phyloP scores from a whole-genome alignment of 2,888 invertebrate genomes.

The Philereme transversata region DNA sequence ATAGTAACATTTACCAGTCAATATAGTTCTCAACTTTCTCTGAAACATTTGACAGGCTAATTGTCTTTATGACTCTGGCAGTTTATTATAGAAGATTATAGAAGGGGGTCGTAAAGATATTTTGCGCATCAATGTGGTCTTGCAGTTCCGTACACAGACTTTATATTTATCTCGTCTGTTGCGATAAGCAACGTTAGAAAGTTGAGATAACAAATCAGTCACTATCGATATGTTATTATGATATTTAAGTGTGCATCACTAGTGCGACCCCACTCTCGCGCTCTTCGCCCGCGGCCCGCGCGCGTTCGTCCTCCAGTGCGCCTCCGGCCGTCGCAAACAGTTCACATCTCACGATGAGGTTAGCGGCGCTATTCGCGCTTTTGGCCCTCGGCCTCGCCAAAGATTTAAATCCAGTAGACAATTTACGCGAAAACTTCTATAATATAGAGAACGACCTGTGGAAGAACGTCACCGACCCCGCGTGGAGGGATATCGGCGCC shows the following conservation, averaged over 20 bases:
- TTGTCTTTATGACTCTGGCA: too few relatives aligned
- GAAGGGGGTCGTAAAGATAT: too few relatives aligned
- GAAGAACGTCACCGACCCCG: slow-evolving; percentile 70
- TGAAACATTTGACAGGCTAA: too few relatives aligned
- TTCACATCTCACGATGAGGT: slow-evolving; percentile 59
- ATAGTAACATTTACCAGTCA: too few relatives aligned
- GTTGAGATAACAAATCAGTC: background rate
- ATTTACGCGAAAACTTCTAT: slow-evolving; percentile 84
- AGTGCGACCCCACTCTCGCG: slow-evolving; percentile 57
- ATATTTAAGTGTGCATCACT: slow-evolving; percentile 49
- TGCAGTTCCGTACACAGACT: too few relatives aligned
- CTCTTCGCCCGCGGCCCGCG: slow-evolving; percentile 55
- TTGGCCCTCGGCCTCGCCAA: slow-evolving; percentile 53
- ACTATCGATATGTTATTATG: slow-evolving; percentile 34
- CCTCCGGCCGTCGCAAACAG: slow-evolving; percentile 56
- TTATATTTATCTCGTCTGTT: too few relatives aligned
- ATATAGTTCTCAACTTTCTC: too few relatives aligned
- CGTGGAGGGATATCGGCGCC: slow-evolving; percentile 62
- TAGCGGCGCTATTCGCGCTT: slow-evolving; percentile 65
- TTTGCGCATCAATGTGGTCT: too few relatives aligned
- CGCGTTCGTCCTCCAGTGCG: slow-evolving; percentile 49
- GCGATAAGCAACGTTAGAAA: too few relatives aligned
- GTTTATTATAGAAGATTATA: too few relatives aligned
- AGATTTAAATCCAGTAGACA: slow-evolving; percentile 81
- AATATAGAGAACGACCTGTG: slow-evolving; percentile 82